These are phyloP conservation scores for Glyphotaelius pellucidus DNA, from an alignment of 2,888 invertebrate genomes.

Conservation along the genomic window DNA sequence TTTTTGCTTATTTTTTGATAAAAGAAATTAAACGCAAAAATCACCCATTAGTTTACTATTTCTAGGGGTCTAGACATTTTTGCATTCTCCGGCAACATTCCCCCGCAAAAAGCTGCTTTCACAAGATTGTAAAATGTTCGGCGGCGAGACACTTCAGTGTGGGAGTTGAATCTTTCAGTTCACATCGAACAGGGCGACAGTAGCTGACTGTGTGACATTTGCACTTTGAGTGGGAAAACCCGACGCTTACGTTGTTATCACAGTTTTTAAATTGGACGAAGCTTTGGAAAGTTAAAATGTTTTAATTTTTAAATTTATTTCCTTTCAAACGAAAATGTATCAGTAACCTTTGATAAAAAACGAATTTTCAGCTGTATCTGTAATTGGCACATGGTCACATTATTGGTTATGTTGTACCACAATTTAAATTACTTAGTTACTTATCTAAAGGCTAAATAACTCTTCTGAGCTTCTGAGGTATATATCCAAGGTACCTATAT, in stretches of 20 bases:
- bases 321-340: background rate
- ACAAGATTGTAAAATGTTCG: background rate
- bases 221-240: background rate
- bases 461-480: no score
- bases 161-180: background rate
- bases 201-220: background rate
- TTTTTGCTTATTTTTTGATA: background rate
- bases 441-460: no score
- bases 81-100: background rate
- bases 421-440: no score
- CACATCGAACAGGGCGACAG: background rate
- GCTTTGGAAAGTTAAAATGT: background rate
- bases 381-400: background rate
- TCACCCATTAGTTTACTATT: background rate
- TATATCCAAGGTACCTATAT: no score
- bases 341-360: background rate
- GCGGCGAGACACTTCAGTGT: background rate
- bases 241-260: background rate
- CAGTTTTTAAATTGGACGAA: background rate
- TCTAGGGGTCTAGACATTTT: background rate
- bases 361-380: background rate
- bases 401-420: background rate
- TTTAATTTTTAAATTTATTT: background rate
- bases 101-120: background rate
- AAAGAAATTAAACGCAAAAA: background rate